Base-by-base conservation (phyloP, 2,888 invertebrate species). In the Cyaniris semiargus region DNA sequence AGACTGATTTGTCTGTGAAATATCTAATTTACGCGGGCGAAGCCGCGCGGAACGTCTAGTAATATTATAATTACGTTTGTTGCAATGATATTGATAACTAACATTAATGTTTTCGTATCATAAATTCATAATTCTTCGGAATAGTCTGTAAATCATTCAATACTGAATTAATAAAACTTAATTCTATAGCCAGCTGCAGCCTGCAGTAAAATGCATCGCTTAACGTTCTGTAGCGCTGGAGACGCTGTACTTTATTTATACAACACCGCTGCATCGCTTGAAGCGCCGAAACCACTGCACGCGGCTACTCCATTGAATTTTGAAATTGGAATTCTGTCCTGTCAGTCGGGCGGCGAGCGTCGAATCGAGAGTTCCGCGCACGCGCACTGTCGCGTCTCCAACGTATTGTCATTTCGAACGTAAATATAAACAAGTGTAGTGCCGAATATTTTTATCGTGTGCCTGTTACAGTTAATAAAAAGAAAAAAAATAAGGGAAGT, bases 341-440 rank as follows among this genome's bases (percentile, higher is more conserved):
- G 71, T 87, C 87, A 88, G 90, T 89, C 84, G 87, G 85, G 85
- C 88, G 89, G 86, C 86, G 87, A 85, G 85, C 85, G 86, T 83
- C 84, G 82, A 78, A 81, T 83, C 77, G 83, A 84, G 85, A 58
- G 84, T 80, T 81, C 71, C 85, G 87, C 93, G 93, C 92, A 91
- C 90, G 92, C 92, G 93, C 82, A 76, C 79, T 83, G 70, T 56
- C 18, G 76, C 76, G 76, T 80, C 81, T 80, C 81, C 70, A 83
- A 80, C 86, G 85, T 84, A 86, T 88, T 88, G 89, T 89, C 90
- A 88, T 85, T 87, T 86, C 87, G 87, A 87, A 89, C 88, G 90
- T 90, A 92, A 92, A 90, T 89, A 92, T 89, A 92, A 90, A 90
- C 89, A 90, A 91, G 90, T 91, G 91, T 86, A 84, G 91, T 88